phyloP scores from a whole-genome alignment of 2,888 invertebrate genomes.

The Esperia sulphurella region DNA sequence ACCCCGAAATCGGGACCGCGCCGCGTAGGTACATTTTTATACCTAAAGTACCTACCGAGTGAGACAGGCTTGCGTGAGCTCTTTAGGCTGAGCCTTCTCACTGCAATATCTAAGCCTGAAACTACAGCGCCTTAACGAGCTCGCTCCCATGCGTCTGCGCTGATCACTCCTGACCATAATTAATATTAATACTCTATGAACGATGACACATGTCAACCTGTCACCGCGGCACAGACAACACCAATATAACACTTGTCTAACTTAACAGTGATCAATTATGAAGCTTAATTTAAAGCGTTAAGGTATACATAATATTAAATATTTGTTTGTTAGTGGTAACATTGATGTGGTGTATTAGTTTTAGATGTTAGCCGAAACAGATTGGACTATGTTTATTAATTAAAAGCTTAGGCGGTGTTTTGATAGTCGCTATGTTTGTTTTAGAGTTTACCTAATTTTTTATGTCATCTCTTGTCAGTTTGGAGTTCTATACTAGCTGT shows the following conservation, averaged over 20 bases:
- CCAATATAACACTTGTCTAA: background rate
- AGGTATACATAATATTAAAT: background rate
- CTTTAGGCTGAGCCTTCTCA: no score
- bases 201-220: constrained; percentile 63
- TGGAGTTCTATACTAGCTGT: no score
- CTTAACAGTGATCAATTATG: background rate
- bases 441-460: no score
- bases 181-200: constrained; percentile 55
- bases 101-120: no score
- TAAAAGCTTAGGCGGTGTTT: background rate
- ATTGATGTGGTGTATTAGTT: background rate
- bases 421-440: background rate
- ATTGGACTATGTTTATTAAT: constrained; percentile 21
- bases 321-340: background rate
- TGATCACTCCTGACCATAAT: constrained; percentile 37
- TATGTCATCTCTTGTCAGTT: no score
- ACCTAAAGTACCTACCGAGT: no score
- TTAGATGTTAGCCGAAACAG: constrained; percentile 28
- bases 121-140: no score
- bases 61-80: no score
- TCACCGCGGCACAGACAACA: constrained; percentile 23
- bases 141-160: background rate
- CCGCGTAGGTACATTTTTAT: no score
- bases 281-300: constrained; percentile 4
- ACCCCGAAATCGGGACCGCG: no score